These are phyloP conservation scores for Alaudala cheleensis DNA, from an alignment of 2,113 vertebrate genomes.

Conservation along the genomic window DNA sequence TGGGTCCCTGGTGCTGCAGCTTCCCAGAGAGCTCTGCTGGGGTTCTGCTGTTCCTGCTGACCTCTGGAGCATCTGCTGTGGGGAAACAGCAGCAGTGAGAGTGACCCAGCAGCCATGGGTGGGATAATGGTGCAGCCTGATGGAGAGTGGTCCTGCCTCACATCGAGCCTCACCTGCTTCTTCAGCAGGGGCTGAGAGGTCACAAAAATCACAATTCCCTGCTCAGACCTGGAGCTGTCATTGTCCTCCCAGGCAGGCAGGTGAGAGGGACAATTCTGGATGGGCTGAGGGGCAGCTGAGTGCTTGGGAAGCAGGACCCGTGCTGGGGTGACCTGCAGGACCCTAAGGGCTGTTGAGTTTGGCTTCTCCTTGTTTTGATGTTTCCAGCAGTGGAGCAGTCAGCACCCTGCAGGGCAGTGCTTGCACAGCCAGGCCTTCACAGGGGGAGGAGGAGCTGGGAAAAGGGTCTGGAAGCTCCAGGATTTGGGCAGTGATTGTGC, in stretches of 20 bases:
- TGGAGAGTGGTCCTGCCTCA: rapidly evolving
- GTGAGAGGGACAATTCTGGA: not conserved
- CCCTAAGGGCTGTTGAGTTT: not conserved
- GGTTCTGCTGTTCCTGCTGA: not conserved
- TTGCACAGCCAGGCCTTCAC: rapidly evolving
- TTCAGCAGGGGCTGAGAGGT: not conserved
- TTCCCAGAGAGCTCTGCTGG: not conserved
- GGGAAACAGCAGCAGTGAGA: not conserved
- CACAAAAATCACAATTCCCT: not conserved
- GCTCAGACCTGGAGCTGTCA: not conserved
- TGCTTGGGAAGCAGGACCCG: not conserved
- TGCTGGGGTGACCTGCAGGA: not conserved
- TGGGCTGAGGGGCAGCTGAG: not conserved
- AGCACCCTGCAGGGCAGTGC: rapidly evolving
- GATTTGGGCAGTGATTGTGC: rapidly evolving
- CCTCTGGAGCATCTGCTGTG: not conserved
- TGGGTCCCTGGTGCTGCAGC: not conserved
- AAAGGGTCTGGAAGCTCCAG: not conserved
- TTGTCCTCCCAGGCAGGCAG: not conserved
- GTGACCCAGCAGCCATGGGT: rapidly evolving
- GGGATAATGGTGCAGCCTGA: rapidly evolving
- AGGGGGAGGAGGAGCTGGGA: not conserved
- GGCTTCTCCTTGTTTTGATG: not conserved
- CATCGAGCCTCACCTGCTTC: not conserved
- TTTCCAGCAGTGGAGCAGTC: not conserved